Base-by-base conservation (phyloP, 2,888 invertebrate species). In the Tortricodes alternella region DNA sequence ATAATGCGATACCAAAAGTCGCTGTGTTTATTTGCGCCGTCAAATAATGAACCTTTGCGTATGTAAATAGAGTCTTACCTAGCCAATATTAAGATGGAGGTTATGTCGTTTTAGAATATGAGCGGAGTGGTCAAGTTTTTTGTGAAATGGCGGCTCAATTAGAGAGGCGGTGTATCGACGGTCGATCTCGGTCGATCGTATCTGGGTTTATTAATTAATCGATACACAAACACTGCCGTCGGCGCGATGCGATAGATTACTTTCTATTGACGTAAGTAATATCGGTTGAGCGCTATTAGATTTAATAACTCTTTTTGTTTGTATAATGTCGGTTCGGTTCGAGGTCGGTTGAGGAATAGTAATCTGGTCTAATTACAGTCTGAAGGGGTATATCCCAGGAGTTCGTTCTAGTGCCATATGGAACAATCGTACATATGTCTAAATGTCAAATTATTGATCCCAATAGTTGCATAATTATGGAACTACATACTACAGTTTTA, bases 151-250 rank as follows among this genome's bases (percentile, higher is more conserved):
- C 80, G 86, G 84, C 84, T 89, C 89, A 89, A 89, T 89, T 89
- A 89, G 87, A 85, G 84, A 86, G 86, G 78, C 83, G 83, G 84
- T 78, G 82, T 86, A 85, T 85, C 86, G 82, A 79, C 79, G 76
- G 71, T 76, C 75, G 71, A 80, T 83, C 79, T 83, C 82, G 78
- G 80, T 80, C 83, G 88, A 85, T 78, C 75, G 76, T 80, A 76
- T 76, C 80, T 80, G 83, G 85, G 86, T 88, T 89, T 89, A 90
- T 89, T 90, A 90, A 89, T 90, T 89, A 89, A 89, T 90, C 89
- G 88, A 88, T 89, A 87, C 84, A 89, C 89, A 90, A 90, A 90
- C 89, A 89, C 81, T 78, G 86, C 88, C 89, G 83, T 87, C 89
- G 78, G 81, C 61, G 68, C 76, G 82, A 81, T 83, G 71, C 79